Evolutionary conservation across 2,797 vertebrate species (phyloP).

Genomic region (Rhynchonycteris naso): DNA sequence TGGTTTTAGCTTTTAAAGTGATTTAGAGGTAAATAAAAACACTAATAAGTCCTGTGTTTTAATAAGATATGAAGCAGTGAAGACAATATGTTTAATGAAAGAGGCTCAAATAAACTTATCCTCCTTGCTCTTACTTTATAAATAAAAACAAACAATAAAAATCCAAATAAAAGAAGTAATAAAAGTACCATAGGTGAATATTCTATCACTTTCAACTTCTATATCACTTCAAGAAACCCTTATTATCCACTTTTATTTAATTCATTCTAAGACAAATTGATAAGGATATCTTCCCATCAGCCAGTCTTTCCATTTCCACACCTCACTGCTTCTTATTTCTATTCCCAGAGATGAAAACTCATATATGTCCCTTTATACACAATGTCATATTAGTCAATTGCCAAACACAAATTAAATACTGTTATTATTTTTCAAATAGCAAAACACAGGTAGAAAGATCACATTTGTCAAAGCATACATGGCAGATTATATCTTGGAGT

Average conservation of each 20-base stretch:
- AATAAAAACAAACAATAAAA: background rate
- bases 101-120: background rate
- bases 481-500: background rate
- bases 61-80: background rate
- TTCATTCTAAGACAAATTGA: background rate
- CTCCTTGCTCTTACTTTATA: background rate
- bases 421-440: background rate
- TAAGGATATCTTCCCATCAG: background rate
- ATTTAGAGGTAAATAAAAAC: slow-evolving; percentile 1
- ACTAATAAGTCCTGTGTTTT: background rate
- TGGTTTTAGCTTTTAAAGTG: background rate
- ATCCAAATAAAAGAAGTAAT: slow-evolving; percentile 21
- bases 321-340: background rate
- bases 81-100: background rate
- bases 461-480: background rate
- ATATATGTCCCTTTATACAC: background rate
- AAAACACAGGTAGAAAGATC: background rate
- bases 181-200: background rate
- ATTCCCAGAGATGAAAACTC: background rate
- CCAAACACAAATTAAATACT: background rate
- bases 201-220: slow-evolving; percentile 9
- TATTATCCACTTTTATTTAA: background rate
- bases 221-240: background rate
- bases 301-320: background rate
- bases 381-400: background rate